Conservation (phyloP, 92 coral and sea anemone species). For the Epizoanthus ramosus region DNA sequence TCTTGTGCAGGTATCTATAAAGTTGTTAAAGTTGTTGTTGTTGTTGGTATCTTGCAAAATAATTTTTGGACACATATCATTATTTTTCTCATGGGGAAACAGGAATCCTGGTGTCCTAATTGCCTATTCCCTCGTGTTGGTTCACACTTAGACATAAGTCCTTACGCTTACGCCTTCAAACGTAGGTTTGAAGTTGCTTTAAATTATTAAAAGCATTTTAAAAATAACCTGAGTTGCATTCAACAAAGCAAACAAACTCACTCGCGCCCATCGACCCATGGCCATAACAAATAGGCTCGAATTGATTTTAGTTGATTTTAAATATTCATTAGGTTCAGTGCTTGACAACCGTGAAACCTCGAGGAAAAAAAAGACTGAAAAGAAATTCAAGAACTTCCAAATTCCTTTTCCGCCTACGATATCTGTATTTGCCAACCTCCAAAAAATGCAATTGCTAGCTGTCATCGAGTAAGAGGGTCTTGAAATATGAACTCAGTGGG, state of each 20-base stretch:
- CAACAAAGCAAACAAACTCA: conserved; percentile 29
- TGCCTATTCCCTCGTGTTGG: no score
- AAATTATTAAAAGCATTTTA: conserved; percentile 19
- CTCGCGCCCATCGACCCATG: conserved; percentile 32
- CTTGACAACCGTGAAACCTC: not conserved
- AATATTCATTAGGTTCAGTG: conserved; percentile 1
- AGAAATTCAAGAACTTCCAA: not conserved
- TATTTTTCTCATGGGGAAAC: not conserved
- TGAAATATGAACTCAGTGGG: conserved; percentile 4
- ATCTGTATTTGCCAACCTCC: conserved; percentile 19
- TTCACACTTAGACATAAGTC: no score
- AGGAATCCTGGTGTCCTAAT: not conserved
- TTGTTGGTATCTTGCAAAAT: not conserved
- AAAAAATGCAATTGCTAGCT: conserved; percentile 15
- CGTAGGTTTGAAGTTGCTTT: conserved; percentile 20
- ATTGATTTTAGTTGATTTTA: conserved; percentile 7
- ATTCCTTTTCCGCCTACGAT: not conserved
- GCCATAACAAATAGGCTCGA: conserved; percentile 17
- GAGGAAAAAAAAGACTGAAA: not conserved
- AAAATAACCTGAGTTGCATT: not conserved
- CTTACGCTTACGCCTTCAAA: not conserved
- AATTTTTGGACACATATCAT: not conserved
- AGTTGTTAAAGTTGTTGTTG: no score
- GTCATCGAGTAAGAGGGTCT: conserved; percentile 15
- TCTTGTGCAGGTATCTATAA: not conserved